phyloP scores from a whole-genome alignment of 1,140 invertebrate genomes.

The Drosophila tristis region DNA sequence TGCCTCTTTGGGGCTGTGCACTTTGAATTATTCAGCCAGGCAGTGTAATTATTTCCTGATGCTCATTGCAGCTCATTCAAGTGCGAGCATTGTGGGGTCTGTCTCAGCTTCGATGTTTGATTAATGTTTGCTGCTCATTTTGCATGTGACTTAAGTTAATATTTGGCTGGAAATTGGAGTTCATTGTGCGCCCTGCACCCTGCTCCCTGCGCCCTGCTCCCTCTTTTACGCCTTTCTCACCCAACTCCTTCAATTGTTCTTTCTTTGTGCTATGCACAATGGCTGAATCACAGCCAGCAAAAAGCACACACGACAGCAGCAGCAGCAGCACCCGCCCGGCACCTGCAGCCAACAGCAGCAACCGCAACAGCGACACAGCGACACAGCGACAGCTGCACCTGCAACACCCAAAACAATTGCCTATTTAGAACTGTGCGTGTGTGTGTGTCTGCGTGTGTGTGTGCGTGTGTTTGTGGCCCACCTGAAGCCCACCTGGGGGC shows the following conservation, averaged over 20 bases:
- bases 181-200: neutral
- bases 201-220: no score
- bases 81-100: no score
- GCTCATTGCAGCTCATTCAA: no score
- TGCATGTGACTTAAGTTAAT: no score
- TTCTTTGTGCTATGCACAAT: conserved; percentile 31
- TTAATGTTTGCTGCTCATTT: no score
- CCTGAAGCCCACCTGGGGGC: no score
- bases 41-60: no score
- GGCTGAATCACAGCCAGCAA: conserved; percentile 73
- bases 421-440: conserved; percentile 46
- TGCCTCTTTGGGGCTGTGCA: no score
- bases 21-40: no score
- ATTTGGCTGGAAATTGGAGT: neutral
- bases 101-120: no score
- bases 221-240: neutral
- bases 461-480: conserved; percentile 36
- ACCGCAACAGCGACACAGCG: conserved; percentile 28
- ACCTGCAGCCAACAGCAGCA: no score
- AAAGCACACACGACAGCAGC: conserved; percentile 34
- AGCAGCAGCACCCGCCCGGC: no score
- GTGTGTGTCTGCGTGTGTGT: conserved; percentile 21
- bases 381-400: conserved; percentile 7
- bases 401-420: conserved; percentile 34
- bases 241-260: neutral